These are phyloP conservation scores for Perizoma affinitatum DNA, from an alignment of 2,888 invertebrate species.

Conservation along the genomic window DNA sequence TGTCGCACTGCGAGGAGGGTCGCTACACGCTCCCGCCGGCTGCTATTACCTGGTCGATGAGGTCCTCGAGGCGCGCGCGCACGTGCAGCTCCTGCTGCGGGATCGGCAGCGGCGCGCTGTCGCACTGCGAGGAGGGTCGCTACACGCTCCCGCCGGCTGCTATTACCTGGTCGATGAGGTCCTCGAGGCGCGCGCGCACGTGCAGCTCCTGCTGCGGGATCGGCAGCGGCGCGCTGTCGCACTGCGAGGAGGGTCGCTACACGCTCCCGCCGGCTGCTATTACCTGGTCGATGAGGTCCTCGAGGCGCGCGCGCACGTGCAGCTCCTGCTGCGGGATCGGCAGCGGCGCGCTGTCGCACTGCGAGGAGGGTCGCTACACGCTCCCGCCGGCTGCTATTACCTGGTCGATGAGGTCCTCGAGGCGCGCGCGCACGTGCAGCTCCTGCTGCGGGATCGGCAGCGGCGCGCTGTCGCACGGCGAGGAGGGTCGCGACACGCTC, in stretches of 20 bases:
- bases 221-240: no score
- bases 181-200: neutral
- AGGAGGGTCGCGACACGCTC: conserved; percentile 94
- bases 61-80: no score
- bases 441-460: conserved; percentile 94
- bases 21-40: no score
- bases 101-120: no score
- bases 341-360: no score
- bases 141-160: neutral
- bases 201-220: no score
- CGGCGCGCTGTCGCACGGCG: conserved; percentile 93
- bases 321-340: no score
- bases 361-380: neutral
- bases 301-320: neutral
- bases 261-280: neutral
- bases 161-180: conserved; percentile 7
- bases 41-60: no score
- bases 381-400: conserved; percentile 76
- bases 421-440: conserved; percentile 91
- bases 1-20: no score
- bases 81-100: no score
- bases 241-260: no score
- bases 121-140: no score
- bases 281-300: conserved; percentile 1
- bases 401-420: conserved; percentile 97